Percentiles rank a stretch among this genome's conserved stretches.
These are phyloP conservation scores for Spermophilus dauricus DNA, from an alignment of 2,113 vertebrate species.

Conservation along the genomic window DNA sequence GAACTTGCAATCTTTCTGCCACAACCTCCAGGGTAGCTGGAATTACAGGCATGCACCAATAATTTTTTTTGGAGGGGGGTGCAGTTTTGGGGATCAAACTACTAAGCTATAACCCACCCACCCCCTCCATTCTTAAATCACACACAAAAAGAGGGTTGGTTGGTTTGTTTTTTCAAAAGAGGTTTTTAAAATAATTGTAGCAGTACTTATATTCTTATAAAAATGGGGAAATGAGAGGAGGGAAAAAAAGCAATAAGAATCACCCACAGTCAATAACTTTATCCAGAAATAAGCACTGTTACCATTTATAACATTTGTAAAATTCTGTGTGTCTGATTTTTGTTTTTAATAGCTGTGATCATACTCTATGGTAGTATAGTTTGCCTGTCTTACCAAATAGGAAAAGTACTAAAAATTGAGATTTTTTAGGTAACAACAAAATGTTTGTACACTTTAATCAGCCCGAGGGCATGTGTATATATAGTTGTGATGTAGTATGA, in stretches of 20 bases:
- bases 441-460: not conserved
- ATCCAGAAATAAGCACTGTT: slow-evolving; percentile 1
- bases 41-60: too few species aligned
- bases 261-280: not conserved
- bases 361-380: not conserved
- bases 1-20: not conserved
- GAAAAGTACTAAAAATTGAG: slow-evolving; percentile 27
- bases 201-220: not conserved
- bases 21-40: not conserved
- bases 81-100: not conserved
- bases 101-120: not conserved
- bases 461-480: not conserved
- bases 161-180: not conserved
- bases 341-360: slow-evolving; percentile 8
- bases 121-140: slow-evolving; percentile 15
- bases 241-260: slow-evolving; percentile 7
- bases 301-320: slow-evolving; percentile 7
- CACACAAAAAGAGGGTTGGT: not conserved
- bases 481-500: not conserved
- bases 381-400: not conserved
- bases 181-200: not conserved
- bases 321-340: slow-evolving; percentile 18
- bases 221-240: slow-evolving; percentile 1
- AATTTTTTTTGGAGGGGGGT: too few species aligned
- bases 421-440: slow-evolving; percentile 40